Evolutionary conservation across 2,797 vertebrate genomes (phyloP).

Genomic region (Heliangelus exortis): DNA sequence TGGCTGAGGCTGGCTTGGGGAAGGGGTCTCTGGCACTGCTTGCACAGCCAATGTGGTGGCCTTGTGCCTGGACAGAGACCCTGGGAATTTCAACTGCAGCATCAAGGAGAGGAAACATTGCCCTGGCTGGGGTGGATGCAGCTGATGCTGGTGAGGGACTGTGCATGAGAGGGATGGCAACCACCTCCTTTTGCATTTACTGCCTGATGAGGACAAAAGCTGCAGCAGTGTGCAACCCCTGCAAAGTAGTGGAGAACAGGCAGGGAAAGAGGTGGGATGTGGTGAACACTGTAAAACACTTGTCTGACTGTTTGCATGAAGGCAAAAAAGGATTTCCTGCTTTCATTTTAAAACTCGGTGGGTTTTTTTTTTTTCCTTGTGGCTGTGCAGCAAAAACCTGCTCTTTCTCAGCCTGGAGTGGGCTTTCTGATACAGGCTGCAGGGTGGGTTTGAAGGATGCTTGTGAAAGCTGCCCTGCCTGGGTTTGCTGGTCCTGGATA

Average conservation of each 20-base stretch:
- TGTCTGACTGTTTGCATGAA: neutral
- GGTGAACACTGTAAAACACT: neutral
- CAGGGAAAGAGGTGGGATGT: neutral
- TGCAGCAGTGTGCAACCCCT: neutral
- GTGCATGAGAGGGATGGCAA: accelerated
- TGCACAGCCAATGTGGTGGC: accelerated
- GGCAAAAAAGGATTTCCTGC: neutral
- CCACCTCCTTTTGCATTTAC: accelerated
- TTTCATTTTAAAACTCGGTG: neutral
- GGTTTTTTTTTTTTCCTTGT: neutral
- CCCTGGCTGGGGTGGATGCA: neutral
- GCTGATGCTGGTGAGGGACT: neutral
- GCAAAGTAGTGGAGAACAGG: neutral
- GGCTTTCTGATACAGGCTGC: neutral
- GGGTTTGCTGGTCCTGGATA: neutral
- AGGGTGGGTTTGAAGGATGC: neutral
- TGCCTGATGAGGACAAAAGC: neutral
- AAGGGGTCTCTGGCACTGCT: neutral
- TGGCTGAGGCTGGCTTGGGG: neutral
- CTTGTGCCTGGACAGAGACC: conserved; percentile 4
- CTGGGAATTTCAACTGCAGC: neutral
- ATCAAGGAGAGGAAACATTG: accelerated
- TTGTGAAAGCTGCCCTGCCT: neutral
- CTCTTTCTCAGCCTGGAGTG: neutral
- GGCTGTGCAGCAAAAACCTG: neutral